phyloP scores from a whole-genome alignment of 2,888 invertebrate genomes.

The Hyposoter didymator region DNA sequence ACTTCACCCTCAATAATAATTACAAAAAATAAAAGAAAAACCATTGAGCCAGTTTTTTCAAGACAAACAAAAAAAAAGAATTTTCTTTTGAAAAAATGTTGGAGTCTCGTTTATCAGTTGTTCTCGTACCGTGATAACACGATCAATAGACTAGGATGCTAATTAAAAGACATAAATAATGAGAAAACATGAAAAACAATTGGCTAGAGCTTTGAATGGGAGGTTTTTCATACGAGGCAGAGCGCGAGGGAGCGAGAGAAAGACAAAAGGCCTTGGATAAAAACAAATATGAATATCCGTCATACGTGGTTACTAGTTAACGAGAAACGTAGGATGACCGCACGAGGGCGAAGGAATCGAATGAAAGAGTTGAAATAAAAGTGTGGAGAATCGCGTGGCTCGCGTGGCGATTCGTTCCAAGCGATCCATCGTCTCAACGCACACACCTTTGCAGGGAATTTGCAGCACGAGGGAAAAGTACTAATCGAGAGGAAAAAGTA shows the following conservation, averaged over 20 bases:
- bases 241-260: background rate
- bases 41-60: too few relatives aligned
- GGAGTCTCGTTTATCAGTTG: background rate
- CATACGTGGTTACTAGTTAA: slow-evolving; percentile 1
- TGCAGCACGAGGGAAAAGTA: background rate
- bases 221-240: background rate
- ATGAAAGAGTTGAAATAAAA: slow-evolving; percentile 14
- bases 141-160: background rate
- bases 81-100: background rate
- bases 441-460: slow-evolving; percentile 14
- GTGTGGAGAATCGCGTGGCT: slow-evolving; percentile 9
- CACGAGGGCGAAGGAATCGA: slow-evolving; percentile 26
- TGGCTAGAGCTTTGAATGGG: background rate
- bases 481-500: background rate
- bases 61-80: background rate
- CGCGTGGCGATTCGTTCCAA: slow-evolving; percentile 26
- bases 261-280: slow-evolving; percentile 3
- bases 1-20: background rate
- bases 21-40: background rate
- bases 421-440: slow-evolving; percentile 16
- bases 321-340: slow-evolving; percentile 13
- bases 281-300: background rate
- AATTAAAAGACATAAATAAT: background rate
- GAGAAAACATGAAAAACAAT: background rate
- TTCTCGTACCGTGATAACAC: background rate